phyloP scores from a whole-genome alignment of 2,888 invertebrate genomes.

The Sarcophaga carnaria region DNA sequence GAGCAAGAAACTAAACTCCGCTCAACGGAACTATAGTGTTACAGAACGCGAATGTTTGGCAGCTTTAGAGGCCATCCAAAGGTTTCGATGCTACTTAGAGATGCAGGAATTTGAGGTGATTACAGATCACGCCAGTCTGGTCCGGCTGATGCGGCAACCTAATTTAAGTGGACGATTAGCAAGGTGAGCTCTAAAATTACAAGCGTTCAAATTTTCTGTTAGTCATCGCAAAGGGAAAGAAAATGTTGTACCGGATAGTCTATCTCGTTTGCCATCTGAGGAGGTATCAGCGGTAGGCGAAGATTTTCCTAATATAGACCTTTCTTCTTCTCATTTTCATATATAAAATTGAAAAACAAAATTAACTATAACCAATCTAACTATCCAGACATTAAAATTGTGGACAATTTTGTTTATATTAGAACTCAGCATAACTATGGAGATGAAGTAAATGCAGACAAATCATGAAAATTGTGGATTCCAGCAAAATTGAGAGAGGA shows the following conservation, averaged over 20 bases:
- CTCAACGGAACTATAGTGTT: too few relatives aligned
- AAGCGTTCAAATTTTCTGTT: conserved; percentile 54
- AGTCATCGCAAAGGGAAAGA: conserved; percentile 71
- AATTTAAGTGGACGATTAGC: conserved; percentile 73
- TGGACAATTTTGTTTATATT: conserved; percentile 44
- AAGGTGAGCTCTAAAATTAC: conserved; percentile 66
- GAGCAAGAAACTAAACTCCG: too few relatives aligned
- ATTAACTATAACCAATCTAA: conserved; percentile 19
- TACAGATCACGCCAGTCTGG: conserved; percentile 3
- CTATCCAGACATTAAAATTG: conserved; percentile 25
- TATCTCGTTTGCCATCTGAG: conserved; percentile 62
- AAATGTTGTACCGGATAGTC: conserved; percentile 73
- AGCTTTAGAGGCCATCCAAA: conserved; percentile 53
- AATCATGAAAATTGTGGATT: conserved; percentile 18
- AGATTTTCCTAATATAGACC: conserved; percentile 39
- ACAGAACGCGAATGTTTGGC: conserved; percentile 5
- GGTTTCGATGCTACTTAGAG: conserved; percentile 33
- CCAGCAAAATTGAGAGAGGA: not conserved
- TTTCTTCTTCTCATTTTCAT: conserved; percentile 47
- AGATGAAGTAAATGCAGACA: not conserved
- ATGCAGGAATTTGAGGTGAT: conserved; percentile 58
- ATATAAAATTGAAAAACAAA: conserved; percentile 29
- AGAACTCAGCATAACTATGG: not conserved
- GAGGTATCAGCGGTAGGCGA: conserved; percentile 27
- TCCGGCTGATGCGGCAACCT: conserved; percentile 64